Conservation (phyloP, 2,797 vertebrate genomes). For the Pelodytes ibericus region DNA sequence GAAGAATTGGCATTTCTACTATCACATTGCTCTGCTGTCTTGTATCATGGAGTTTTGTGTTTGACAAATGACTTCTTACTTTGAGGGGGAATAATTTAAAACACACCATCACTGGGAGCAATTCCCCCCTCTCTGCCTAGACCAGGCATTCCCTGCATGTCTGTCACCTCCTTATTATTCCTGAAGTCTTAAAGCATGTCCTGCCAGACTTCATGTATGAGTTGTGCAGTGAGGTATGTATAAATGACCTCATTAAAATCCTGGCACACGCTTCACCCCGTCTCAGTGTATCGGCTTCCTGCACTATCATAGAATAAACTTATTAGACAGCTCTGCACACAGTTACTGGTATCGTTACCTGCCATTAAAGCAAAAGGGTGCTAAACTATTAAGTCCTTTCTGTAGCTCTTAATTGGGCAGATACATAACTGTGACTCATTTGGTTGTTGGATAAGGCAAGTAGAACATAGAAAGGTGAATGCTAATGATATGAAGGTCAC, state of each 20-base stretch:
- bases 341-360: not conserved
- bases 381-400: not conserved
- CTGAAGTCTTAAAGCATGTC: constrained; percentile 22
- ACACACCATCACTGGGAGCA: not conserved
- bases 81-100: not conserved
- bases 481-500: too few relatives aligned
- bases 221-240: constrained; percentile 13
- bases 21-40: too few relatives aligned
- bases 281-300: not conserved
- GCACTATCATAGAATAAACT: constrained; percentile 26
- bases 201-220: constrained; percentile 28
- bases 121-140: not conserved
- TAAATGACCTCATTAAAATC: constrained; percentile 24
- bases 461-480: too few relatives aligned
- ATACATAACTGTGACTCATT: too few relatives aligned
- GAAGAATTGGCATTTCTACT: too few relatives aligned
- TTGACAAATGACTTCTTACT: too few relatives aligned
- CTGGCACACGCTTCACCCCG: not conserved
- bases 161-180: constrained; percentile 8
- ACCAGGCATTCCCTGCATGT: not conserved
- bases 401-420: too few relatives aligned
- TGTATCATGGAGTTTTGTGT: too few relatives aligned
- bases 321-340: constrained; percentile 13
- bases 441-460: too few relatives aligned
- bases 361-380: not conserved